phyloP scores from a whole-genome alignment of 2,888 invertebrate species.

The Drosophila lacicola region DNA sequence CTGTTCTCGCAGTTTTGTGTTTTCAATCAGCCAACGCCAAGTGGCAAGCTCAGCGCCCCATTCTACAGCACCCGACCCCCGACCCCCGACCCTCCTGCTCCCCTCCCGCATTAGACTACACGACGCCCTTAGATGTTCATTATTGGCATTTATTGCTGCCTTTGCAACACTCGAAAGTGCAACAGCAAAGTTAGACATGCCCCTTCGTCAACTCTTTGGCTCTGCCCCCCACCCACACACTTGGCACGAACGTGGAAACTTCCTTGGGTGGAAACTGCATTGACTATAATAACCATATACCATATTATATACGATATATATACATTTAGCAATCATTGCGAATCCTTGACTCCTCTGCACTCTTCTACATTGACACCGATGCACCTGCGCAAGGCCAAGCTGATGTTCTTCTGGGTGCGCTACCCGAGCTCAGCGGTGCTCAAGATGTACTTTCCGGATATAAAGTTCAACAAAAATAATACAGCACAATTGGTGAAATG shows the following conservation, averaged over 20 bases:
- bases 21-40: constrained; percentile 71
- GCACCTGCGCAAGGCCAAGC: constrained; percentile 99
- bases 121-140: constrained; percentile 74
- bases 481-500: constrained; percentile 99
- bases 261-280: constrained; percentile 55
- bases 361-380: constrained; percentile 99
- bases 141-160: constrained; percentile 70
- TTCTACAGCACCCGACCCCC: neutral
- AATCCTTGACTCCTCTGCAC: constrained; percentile 94
- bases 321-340: constrained; percentile 79
- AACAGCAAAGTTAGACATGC: constrained; percentile 52
- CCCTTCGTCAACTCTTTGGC: constrained; percentile 21
- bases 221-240: constrained; percentile 8
- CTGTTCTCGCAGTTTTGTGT: constrained; percentile 41
- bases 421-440: constrained; percentile 99
- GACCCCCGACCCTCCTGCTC: neutral
- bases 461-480: constrained; percentile 99
- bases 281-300: constrained; percentile 45
- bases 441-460: constrained; percentile 99
- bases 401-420: constrained; percentile 99
- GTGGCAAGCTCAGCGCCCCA: constrained; percentile 41
- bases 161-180: constrained; percentile 72
- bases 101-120: constrained; percentile 6
- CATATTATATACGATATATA: constrained; percentile 15
- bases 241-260: constrained; percentile 56